Evolutionary conservation across 2,888 invertebrate species (phyloP).

Genomic region (Pyrochroa serraticornis): DNA sequence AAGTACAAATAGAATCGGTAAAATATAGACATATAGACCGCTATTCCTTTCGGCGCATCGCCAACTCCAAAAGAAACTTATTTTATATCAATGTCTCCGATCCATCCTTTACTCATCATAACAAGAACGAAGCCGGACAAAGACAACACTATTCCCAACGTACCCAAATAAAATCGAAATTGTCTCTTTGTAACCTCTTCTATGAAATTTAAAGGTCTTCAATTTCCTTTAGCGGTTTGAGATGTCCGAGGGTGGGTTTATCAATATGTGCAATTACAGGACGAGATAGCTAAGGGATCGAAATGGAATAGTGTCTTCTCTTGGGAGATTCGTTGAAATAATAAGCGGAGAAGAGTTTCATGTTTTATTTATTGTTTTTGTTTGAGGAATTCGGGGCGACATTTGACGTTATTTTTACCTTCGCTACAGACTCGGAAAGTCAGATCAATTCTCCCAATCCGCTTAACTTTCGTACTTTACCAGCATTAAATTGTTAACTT

Average conservation of each 20-base stretch:
- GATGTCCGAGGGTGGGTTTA: conserved; percentile 19
- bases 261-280: conserved; percentile 25
- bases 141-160: conserved; percentile 4
- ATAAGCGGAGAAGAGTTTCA: not conserved
- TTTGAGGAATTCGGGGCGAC: not conserved
- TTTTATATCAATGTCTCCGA: conserved; percentile 21
- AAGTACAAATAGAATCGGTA: conserved; percentile 29
- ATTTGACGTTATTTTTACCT: too few relatives aligned
- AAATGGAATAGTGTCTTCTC: not conserved
- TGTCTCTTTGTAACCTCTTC: conserved; percentile 32
- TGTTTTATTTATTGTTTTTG: not conserved
- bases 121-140: not conserved
- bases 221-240: conserved; percentile 30
- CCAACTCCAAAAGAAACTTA: conserved; percentile 24
- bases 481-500: too few relatives aligned
- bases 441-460: too few relatives aligned
- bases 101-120: not conserved
- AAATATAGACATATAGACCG: conserved; percentile 28
- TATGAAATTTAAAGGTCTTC: conserved; percentile 37
- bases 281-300: not conserved
- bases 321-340: not conserved
- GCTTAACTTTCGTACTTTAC: too few relatives aligned
- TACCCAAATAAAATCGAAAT: conserved; percentile 20
- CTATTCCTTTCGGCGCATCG: conserved; percentile 23
- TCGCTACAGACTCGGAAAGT: too few relatives aligned